A percentile compares a stretch with the other conserved stretches of the same genome.
Conservation (phyloP, 2,797 vertebrate species). For the Lutjanus campechanus region DNA sequence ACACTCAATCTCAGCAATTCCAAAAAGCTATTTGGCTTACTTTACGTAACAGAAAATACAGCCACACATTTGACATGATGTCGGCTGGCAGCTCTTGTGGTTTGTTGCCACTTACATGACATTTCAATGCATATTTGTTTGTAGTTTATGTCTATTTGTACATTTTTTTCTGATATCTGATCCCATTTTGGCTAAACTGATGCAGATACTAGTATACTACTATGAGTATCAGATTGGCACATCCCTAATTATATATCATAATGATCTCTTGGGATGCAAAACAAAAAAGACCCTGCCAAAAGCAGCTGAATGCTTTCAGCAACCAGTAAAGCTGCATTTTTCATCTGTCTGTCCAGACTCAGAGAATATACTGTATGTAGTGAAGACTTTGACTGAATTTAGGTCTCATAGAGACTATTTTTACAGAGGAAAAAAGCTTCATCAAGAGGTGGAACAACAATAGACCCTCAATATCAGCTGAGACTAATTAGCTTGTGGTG, state of each 20-base stretch:
- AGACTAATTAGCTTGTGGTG: too few species aligned
- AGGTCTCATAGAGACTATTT: too few species aligned
- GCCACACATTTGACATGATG: background rate
- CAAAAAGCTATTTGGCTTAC: background rate
- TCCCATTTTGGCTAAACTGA: background rate
- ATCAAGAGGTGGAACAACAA: too few species aligned
- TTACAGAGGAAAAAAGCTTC: too few species aligned
- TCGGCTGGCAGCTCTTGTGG: background rate
- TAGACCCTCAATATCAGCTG: too few species aligned
- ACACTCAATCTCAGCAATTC: background rate
- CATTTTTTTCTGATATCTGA: background rate
- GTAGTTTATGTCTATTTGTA: background rate
- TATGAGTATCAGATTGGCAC: background rate
- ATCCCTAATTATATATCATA: background rate
- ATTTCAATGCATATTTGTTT: conserved; percentile 1
- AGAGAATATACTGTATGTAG: too few species aligned
- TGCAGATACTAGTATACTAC: background rate
- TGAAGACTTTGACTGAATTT: too few species aligned
- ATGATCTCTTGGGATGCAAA: background rate
- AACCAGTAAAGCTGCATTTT: too few species aligned
- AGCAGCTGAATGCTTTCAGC: too few species aligned
- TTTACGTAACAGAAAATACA: background rate
- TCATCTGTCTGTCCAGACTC: too few species aligned
- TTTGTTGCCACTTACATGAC: background rate
- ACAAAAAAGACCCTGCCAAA: background rate